Evolutionary conservation across 2,888 invertebrate genomes (phyloP).

Genomic region (Yponomeuta malinellus): DNA sequence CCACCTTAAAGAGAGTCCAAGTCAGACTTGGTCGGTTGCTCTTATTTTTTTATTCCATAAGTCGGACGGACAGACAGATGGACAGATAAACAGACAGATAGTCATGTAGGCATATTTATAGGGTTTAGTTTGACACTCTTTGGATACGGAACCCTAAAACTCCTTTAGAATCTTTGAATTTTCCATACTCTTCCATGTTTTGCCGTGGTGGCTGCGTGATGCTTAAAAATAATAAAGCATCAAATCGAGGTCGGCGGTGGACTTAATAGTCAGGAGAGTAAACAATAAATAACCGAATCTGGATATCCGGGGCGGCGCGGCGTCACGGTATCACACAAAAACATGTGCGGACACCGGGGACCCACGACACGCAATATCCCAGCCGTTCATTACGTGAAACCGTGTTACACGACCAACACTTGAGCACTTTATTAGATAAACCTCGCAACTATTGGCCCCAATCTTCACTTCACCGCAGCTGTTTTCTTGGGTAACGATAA

Average conservation of each 20-base stretch:
- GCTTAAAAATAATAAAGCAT: not conserved
- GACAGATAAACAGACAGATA: too few species aligned
- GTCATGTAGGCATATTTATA: too few species aligned
- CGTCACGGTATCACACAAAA: not conserved
- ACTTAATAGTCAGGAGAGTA: conserved; percentile 13
- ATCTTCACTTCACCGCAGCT: conserved; percentile 1
- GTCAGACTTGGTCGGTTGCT: too few species aligned
- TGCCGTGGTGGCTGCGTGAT: not conserved
- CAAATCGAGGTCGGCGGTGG: not conserved
- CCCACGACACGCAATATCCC: conserved; percentile 31
- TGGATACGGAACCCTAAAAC: too few species aligned
- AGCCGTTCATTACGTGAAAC: conserved; percentile 35
- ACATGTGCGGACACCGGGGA: conserved; percentile 24
- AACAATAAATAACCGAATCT: conserved; percentile 45
- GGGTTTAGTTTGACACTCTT: too few species aligned
- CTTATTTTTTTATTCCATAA: too few species aligned
- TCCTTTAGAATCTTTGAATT: not conserved
- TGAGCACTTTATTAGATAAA: conserved; percentile 1
- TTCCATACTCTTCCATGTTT: not conserved
- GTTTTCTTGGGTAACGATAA: not conserved
- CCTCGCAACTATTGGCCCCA: conserved; percentile 8
- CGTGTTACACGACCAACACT: conserved; percentile 30
- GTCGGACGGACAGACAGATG: too few species aligned
- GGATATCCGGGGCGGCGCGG: conserved; percentile 32
- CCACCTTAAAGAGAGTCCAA: too few species aligned